Evolutionary conservation across 2,888 invertebrate species (phyloP).

Genomic region (Odontothrips loti): DNA sequence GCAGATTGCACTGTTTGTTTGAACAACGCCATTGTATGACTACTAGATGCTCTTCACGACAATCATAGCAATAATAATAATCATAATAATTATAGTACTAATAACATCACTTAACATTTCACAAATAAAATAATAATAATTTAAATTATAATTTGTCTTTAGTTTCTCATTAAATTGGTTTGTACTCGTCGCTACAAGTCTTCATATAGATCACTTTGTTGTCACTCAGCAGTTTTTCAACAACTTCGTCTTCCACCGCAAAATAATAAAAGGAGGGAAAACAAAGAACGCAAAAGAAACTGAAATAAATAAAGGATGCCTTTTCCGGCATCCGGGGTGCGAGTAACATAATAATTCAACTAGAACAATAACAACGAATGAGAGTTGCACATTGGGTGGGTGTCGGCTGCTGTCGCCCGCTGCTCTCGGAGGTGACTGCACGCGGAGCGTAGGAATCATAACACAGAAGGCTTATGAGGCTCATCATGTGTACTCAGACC

Average conservation of each 20-base stretch:
- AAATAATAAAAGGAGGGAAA: too few species aligned
- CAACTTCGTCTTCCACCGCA: too few species aligned
- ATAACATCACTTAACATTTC: not conserved
- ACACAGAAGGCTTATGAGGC: not conserved
- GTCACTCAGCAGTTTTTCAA: constrained; percentile 1
- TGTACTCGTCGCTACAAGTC: constrained; percentile 23
- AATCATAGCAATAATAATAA: constrained; percentile 8
- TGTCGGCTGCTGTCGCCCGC: not conserved
- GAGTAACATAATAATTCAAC: constrained; percentile 10
- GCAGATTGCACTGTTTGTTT: not conserved
- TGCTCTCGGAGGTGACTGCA: not conserved
- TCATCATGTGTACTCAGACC: constrained; percentile 89
- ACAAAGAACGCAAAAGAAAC: not conserved
- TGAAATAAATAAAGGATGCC: constrained; percentile 13
- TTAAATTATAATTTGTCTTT: constrained; percentile 26
- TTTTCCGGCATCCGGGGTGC: not conserved
- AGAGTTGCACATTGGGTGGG: constrained; percentile 15
- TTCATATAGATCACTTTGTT: constrained; percentile 27
- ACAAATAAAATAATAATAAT: constrained; percentile 24
- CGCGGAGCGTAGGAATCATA: not conserved
- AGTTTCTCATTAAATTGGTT: constrained; percentile 23
- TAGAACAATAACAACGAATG: not conserved
- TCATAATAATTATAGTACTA: not conserved
- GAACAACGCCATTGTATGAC: constrained; percentile 1
- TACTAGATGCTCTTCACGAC: not conserved